These are phyloP conservation scores for Onthophagus sagittarius DNA, from an alignment of 2,888 invertebrate genomes.

Conservation along the genomic window DNA sequence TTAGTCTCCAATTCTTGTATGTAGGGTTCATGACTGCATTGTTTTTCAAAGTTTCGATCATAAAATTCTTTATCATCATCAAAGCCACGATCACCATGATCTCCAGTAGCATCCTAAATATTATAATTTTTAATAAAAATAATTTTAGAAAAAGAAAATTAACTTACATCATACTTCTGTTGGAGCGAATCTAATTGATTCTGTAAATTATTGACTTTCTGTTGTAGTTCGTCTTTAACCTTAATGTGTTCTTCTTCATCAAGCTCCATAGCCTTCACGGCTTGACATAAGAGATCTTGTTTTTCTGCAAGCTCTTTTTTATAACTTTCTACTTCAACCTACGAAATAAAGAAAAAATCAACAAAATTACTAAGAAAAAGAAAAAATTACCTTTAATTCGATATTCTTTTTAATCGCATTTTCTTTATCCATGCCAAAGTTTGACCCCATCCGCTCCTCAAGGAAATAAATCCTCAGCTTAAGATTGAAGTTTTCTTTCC, in stretches of 20 bases:
- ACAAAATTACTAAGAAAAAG: not conserved
- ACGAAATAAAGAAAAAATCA: constrained; percentile 32
- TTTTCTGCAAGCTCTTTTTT: constrained; percentile 76
- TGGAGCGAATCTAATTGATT: constrained; percentile 40
- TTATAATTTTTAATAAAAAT: constrained; percentile 8
- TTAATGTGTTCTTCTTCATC: constrained; percentile 63
- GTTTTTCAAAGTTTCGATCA: constrained; percentile 15
- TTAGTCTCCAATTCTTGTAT: constrained; percentile 29
- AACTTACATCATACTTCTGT: constrained; percentile 27
- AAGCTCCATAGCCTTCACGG: constrained; percentile 76
- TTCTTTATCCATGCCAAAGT: constrained; percentile 62
- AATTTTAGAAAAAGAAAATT: not conserved
- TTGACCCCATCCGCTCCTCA: constrained; percentile 74
- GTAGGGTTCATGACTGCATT: constrained; percentile 17
- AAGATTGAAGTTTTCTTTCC: constrained; percentile 90
- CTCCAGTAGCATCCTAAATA: constrained; percentile 25
- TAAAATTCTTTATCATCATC: constrained; percentile 9
- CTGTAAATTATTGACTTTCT: constrained; percentile 47
- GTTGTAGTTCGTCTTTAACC: constrained; percentile 42
- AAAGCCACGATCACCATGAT: constrained; percentile 23
- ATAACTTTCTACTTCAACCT: constrained; percentile 74
- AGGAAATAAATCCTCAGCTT: constrained; percentile 88
- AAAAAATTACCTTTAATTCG: constrained; percentile 57
- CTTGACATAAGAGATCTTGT: constrained; percentile 79
- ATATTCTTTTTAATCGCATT: constrained; percentile 64